These are phyloP conservation scores for Ammospiza nelsoni DNA, from an alignment of 2,113 vertebrate genomes.

Conservation along the genomic window DNA sequence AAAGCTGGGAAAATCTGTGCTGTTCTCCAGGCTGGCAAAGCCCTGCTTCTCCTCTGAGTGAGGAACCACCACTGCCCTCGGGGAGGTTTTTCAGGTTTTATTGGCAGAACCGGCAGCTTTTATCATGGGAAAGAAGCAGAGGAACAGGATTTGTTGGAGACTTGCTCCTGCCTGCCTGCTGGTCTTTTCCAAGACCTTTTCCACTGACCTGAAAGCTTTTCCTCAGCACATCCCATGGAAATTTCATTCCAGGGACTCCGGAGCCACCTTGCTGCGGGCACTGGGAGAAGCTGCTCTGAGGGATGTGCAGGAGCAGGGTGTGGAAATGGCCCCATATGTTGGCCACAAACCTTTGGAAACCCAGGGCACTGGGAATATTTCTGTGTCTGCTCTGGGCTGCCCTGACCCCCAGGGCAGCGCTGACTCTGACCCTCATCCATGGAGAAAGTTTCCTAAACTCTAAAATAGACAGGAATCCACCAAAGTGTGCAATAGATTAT, in stretches of 20 bases:
- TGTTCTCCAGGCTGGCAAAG: not conserved
- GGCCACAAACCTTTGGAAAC: not conserved
- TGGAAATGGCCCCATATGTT: slow-evolving; percentile 36
- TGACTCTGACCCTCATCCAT: too few species aligned
- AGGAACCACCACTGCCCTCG: accelerated
- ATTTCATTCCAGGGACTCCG: accelerated
- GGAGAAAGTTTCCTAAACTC: too few species aligned
- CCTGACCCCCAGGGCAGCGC: too few species aligned
- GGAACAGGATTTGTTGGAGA: not conserved
- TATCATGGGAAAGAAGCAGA: not conserved
- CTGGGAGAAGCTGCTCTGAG: not conserved
- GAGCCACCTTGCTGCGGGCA: not conserved
- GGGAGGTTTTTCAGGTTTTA: not conserved
- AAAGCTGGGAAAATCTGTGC: accelerated
- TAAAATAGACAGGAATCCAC: too few species aligned
- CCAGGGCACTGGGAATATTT: too few species aligned
- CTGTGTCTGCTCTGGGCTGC: too few species aligned
- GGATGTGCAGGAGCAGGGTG: not conserved
- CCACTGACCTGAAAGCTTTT: not conserved
- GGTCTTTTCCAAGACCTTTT: not conserved
- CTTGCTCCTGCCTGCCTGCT: not conserved
- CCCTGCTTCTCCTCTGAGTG: not conserved
- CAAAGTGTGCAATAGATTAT: too few species aligned
- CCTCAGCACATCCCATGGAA: not conserved
- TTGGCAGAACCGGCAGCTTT: not conserved